A percentile compares a stretch with the other conserved stretches of the same genome.
Conservation (phyloP, 2,797 vertebrate genomes). For the Sparus aurata region DNA sequence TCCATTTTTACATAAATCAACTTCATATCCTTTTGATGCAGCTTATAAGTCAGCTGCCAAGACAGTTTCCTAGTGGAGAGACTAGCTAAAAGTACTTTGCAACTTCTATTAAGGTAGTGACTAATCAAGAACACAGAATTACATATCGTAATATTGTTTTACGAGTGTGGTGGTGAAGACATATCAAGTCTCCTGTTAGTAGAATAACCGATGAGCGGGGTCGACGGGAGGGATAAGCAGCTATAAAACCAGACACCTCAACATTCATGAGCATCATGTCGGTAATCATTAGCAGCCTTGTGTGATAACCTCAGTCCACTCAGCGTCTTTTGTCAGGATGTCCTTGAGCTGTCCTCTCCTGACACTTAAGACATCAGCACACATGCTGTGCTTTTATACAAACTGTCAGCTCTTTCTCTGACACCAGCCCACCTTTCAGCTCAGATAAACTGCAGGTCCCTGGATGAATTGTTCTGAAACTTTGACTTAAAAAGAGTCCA, state of each 20-base stretch:
- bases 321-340: background rate
- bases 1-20: no score
- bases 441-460: background rate
- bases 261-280: background rate
- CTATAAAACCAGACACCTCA: background rate
- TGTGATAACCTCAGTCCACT: background rate
- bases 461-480: slow-evolving; percentile 8
- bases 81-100: no score
- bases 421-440: slow-evolving; percentile 1
- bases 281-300: background rate
- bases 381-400: background rate
- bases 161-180: background rate
- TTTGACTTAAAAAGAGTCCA: slow-evolving; percentile 5
- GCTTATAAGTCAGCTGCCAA: no score
- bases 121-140: background rate
- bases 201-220: background rate
- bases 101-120: no score
- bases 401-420: background rate
- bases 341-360: slow-evolving; percentile 17
- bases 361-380: slow-evolving; percentile 11
- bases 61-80: no score
- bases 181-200: background rate
- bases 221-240: background rate
- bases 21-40: no score
- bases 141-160: background rate